Percentiles rank a stretch among this genome's conserved stretches.
Evolutionary conservation across 2,888 invertebrate species (phyloP).

Genomic region (Sympetrum striolatum): DNA sequence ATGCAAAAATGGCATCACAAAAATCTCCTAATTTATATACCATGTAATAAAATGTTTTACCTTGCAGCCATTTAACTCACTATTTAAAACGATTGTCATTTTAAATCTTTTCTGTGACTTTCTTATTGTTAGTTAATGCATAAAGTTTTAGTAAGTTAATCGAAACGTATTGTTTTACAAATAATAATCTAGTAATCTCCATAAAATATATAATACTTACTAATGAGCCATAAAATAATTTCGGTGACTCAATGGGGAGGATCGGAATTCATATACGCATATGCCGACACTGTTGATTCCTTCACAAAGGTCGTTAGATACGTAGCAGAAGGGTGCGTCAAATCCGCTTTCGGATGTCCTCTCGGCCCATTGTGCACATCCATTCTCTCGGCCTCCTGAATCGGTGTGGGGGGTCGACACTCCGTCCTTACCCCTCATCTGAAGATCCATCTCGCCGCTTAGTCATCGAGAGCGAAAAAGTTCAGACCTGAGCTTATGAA

Average conservation of each 20-base stretch:
- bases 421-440: neutral
- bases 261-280: conserved; percentile 22
- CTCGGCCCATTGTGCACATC: conserved; percentile 14
- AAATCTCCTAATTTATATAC: too few relatives aligned
- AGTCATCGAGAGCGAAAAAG: neutral
- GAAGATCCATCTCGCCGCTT: neutral
- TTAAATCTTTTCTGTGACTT: too few relatives aligned
- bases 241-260: conserved; percentile 5
- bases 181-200: too few relatives aligned
- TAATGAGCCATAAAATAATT: too few relatives aligned
- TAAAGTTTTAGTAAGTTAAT: too few relatives aligned
- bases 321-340: neutral
- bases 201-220: too few relatives aligned
- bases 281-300: conserved; percentile 22
- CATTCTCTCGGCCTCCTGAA: neutral
- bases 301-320: neutral
- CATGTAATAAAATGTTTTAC: too few relatives aligned
- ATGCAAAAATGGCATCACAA: too few relatives aligned
- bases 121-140: too few relatives aligned
- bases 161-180: too few relatives aligned
- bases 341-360: conserved; percentile 13
- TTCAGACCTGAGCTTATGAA: neutral
- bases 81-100: too few relatives aligned
- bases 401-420: neutral
- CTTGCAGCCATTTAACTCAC: too few relatives aligned